These are phyloP conservation scores for Nudaria mundana DNA, from an alignment of 2,888 invertebrate genomes.

Conservation along the genomic window DNA sequence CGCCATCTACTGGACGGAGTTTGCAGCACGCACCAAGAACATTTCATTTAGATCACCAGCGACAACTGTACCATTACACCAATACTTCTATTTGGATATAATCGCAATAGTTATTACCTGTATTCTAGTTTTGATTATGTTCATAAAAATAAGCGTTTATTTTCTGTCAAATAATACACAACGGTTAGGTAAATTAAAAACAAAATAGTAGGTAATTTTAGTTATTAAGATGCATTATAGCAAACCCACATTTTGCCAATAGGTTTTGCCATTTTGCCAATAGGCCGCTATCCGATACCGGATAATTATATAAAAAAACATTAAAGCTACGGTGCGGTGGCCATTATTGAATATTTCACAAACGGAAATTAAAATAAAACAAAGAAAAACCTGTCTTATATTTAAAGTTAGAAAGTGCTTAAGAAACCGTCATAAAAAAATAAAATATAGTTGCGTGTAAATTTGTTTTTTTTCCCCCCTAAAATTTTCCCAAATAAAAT, in stretches of 20 bases:
- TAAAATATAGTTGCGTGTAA: too few relatives aligned
- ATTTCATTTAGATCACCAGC: constrained; percentile 63
- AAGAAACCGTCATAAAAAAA: too few relatives aligned
- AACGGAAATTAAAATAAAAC: too few relatives aligned
- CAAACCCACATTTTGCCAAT: too few relatives aligned
- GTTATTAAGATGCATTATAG: neutral
- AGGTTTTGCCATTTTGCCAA: too few relatives aligned
- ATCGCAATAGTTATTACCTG: constrained; percentile 22
- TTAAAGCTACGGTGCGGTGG: too few relatives aligned
- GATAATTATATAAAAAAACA: neutral
- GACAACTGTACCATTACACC: constrained; percentile 70
- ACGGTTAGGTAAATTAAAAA: neutral
- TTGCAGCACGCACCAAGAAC: constrained; percentile 74
- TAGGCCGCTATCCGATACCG: too few relatives aligned
- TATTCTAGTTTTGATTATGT: constrained; percentile 4
- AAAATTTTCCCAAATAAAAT: too few relatives aligned
- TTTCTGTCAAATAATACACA: neutral
- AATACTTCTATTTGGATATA: constrained; percentile 66
- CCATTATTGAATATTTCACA: too few relatives aligned
- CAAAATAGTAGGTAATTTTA: neutral
- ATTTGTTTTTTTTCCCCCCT: too few relatives aligned
- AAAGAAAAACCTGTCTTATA: too few relatives aligned
- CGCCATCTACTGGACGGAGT: constrained; percentile 84
- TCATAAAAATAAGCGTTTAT: constrained; percentile 3
- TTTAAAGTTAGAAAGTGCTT: too few relatives aligned